These are phyloP conservation scores for Mamestra brassicae DNA, from an alignment of 2,888 invertebrate genomes.

Conservation along the genomic window DNA sequence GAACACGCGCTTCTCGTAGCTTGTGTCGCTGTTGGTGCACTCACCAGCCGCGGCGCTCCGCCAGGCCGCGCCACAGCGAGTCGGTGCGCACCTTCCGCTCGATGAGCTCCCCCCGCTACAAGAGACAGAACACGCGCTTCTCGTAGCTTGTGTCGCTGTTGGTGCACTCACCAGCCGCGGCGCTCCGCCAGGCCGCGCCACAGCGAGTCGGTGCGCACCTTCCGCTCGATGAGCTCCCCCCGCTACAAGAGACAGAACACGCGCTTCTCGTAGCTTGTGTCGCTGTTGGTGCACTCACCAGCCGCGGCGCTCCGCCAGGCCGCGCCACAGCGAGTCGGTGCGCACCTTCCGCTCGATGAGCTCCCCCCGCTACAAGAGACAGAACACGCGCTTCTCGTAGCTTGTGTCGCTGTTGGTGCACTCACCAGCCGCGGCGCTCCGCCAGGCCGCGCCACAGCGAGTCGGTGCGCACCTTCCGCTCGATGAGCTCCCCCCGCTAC, in stretches of 20 bases:
- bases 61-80: conserved; percentile 98
- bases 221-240: conserved; percentile 96
- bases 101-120: conserved; percentile 92
- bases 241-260: too few species aligned
- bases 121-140: too few species aligned
- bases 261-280: too few species aligned
- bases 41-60: conserved; percentile 98
- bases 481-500: conserved; percentile 93
- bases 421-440: conserved; percentile 98
- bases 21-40: conserved; percentile 65
- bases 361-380: conserved; percentile 77
- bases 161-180: conserved; percentile 95
- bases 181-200: conserved; percentile 99
- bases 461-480: conserved; percentile 98
- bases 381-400: too few species aligned
- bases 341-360: conserved; percentile 99
- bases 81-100: conserved; percentile 99
- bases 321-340: conserved; percentile 99
- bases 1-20: too few species aligned
- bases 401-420: not conserved
- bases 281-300: conserved; percentile 92
- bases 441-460: conserved; percentile 99
- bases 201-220: conserved; percentile 98
- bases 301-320: conserved; percentile 98
- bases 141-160: too few species aligned